These are phyloP conservation scores for Stenurella melanura DNA, from an alignment of 2,888 invertebrate species.

Conservation along the genomic window DNA sequence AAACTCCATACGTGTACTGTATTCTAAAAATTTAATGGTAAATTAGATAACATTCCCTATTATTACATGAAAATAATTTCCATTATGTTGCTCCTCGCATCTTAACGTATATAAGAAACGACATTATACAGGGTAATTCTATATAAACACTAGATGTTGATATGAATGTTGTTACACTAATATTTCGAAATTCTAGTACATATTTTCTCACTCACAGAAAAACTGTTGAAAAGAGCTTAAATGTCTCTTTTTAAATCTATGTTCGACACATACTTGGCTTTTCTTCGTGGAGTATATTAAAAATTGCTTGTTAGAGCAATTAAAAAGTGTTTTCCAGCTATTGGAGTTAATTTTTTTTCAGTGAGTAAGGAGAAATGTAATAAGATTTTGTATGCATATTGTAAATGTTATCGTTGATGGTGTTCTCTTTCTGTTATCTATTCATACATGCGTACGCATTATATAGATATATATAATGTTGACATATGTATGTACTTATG, in stretches of 20 bases:
- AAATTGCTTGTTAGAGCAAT: too few relatives aligned
- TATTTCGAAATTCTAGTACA: background rate
- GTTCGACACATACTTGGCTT: too few relatives aligned
- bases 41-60: background rate
- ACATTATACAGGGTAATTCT: slow-evolving; percentile 7
- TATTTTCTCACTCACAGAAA: background rate
- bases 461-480: background rate
- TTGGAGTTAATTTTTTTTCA: background rate
- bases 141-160: background rate
- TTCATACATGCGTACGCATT: background rate
- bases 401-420: background rate
- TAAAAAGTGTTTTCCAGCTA: background rate
- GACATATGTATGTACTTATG: background rate
- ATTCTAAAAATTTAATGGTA: background rate
- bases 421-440: background rate
- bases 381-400: background rate
- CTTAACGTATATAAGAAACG: background rate
- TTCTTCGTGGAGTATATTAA: too few relatives aligned
- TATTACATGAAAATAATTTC: background rate
- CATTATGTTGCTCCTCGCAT: background rate
- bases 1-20: background rate
- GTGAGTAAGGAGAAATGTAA: background rate
- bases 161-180: slow-evolving; percentile 1
- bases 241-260: too few relatives aligned
- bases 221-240: background rate